Base-by-base conservation (phyloP, 2,797 vertebrate species). In the Pseudotriccus pelzelni region DNA sequence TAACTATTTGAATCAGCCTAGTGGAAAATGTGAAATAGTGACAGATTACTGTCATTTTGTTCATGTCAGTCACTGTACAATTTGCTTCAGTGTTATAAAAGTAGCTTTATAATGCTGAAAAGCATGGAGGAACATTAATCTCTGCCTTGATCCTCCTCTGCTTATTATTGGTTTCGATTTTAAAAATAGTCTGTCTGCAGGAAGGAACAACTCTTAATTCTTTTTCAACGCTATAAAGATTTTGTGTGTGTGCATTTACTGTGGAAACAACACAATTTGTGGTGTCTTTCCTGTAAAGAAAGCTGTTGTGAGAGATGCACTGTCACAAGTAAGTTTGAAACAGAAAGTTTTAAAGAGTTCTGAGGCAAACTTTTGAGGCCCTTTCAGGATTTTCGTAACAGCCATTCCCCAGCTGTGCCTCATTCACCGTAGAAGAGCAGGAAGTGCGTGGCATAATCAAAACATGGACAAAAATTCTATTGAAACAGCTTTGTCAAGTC, bases 21-120 rank as follows among this genome's bases (percentile, higher is more conserved):
- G 78, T 92, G 49, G 67, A 79, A 94, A 94, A 92, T 93, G 63
- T 93, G 94, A 91, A 94, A 59, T 60, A 60, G 67, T 95, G 95
- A 96, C 89, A 73, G 75, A 92, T 94, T 91, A 91, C 91, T 90
- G 56, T 96, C 93, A 93, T 96, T 94, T 95, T 90, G 62, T 82
- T 92, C 93, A 52, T 72, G 62, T 91, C 92, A 89, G 72, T 96
- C 92, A 84, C 84, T 90, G 22, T 58, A 50, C 28, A 64, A 39
- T 91, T 92, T 80, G 19, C 78, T 55, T 76, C 56, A 88, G 24
- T 76, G 58, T 90, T 92, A 59, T n/a, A 67, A 44, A 91, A 63
- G 64, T 47, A 83, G 46, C 70, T 88, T 89, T 95, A 67, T 74
- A 75, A 79, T 86, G 58, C 84, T 87, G 78, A 93, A 90, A 96